Evolutionary conservation across 2,888 invertebrate genomes (phyloP), one percentile per base, ranked within the genome.

Genomic region (Oscheius sp.): DNA sequence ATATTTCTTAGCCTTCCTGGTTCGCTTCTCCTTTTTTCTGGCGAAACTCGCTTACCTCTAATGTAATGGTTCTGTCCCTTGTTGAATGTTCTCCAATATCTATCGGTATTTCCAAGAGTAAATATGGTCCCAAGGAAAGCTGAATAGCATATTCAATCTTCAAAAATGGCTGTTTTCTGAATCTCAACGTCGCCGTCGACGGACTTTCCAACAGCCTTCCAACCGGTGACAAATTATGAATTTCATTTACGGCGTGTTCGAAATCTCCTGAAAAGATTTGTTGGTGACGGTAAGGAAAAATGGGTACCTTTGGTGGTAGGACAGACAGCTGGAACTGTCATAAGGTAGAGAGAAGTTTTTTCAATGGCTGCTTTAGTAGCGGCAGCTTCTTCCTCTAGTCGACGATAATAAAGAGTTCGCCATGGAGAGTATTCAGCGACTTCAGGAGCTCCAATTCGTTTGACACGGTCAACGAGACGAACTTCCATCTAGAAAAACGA

Each of bases 81-180:
- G 77, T 77, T 3, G 73, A 73, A 2, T 72, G 63, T 56, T 75
- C 75, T 41, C 77, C 75, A 22, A 78, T 72, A 33, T 74, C 70
- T 44, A 78, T 75, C 30, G 75, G 77, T 41, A 78, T 68, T 50
- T 78, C 77, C 38, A 78, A 57, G 20, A 78, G 57, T 8, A 78
- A 66, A 22, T 67, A 67, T 0, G 69, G 68, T 45, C 77, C 77
- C 1, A 78, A 66, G 28, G 75, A 70, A n/a, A 78, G 67, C 67
- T 80, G 80, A 45, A 80, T 56, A 24, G 75, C 80, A 54, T 80
- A 80, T 33, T 80, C 74, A n/a, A 80, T 67, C 26, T 73, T 75
- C 30, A 80, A 61, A 61, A 77, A 80, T 57, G 80, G 80, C 44
- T 70, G 68, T 44, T 70, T 70, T 24, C 80, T 70, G 68, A 80